phyloP scores from a whole-genome alignment of 2,113 vertebrate genomes.

The Neodontobutis hainanensis region DNA sequence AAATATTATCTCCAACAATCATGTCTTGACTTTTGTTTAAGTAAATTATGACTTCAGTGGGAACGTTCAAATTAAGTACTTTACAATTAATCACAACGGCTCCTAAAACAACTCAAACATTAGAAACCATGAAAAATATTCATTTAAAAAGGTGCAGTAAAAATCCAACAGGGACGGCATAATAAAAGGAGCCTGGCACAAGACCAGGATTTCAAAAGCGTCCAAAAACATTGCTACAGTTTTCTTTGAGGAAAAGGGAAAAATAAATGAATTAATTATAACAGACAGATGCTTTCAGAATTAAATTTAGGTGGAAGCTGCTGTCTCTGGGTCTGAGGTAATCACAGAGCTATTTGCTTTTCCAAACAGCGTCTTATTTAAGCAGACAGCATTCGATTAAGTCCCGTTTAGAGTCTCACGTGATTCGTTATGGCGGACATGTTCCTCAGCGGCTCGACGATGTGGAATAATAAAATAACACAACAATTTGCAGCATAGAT shows the following conservation, averaged over 20 bases:
- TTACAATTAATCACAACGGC: slow-evolving; percentile 18
- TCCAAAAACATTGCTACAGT: background rate
- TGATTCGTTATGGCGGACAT: slow-evolving; percentile 34
- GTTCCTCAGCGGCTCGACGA: slow-evolving; percentile 18
- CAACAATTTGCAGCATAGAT: slow-evolving; percentile 38
- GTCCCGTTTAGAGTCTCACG: slow-evolving; percentile 13
- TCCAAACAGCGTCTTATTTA: slow-evolving; percentile 45
- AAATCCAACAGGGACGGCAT: slow-evolving; percentile 18
- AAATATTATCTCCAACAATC: no score
- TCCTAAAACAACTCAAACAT: slow-evolving; percentile 15
- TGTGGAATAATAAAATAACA: slow-evolving; percentile 38
- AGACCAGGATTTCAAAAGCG: slow-evolving; percentile 13
- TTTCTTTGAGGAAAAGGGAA: slow-evolving; percentile 20
- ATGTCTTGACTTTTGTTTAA: no score
- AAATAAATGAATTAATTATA: slow-evolving; percentile 38
- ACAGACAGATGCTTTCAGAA: slow-evolving; percentile 51
- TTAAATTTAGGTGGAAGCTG: slow-evolving; percentile 41
- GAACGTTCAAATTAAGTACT: background rate
- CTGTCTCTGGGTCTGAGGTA: slow-evolving; percentile 38
- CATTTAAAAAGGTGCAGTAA: slow-evolving; percentile 13
- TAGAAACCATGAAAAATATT: slow-evolving; percentile 15
- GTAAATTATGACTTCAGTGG: background rate
- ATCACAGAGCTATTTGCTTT: slow-evolving; percentile 39
- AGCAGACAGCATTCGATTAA: slow-evolving; percentile 50
- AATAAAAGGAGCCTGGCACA: slow-evolving; percentile 27